A percentile compares a stretch with the other conserved stretches of the same genome.
Evolutionary conservation across 2,113 vertebrate genomes (phyloP).

Genomic region (Limnothrissa miodon): DNA sequence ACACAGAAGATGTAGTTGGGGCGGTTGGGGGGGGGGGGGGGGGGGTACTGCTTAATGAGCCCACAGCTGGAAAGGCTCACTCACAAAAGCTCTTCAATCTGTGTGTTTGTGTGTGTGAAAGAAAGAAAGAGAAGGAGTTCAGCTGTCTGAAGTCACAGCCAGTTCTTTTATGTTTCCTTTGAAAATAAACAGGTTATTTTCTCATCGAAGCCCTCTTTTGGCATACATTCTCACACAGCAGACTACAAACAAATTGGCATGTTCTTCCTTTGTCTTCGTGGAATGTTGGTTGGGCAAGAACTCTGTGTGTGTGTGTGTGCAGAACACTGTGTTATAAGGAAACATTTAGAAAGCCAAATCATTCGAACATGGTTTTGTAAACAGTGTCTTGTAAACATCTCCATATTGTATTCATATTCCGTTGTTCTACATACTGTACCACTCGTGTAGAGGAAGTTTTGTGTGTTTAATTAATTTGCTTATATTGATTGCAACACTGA

Average conservation of each 20-base stretch:
- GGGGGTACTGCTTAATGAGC: neutral
- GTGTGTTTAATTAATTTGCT: neutral
- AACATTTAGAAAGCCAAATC: neutral
- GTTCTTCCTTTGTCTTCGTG: neutral
- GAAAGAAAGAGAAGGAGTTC: neutral
- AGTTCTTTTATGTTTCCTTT: neutral
- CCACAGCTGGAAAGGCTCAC: conserved; percentile 41
- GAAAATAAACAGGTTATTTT: conserved; percentile 26
- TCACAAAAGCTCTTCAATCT: conserved; percentile 47
- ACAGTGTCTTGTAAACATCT: neutral
- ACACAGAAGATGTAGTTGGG: neutral
- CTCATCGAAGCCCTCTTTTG: neutral
- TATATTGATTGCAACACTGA: too few species aligned
- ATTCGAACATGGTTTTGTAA: neutral
- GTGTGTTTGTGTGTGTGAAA: neutral
- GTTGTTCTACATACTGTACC: neutral
- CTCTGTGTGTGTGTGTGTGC: neutral
- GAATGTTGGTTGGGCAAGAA: neutral
- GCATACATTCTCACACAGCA: neutral
- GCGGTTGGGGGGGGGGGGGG: neutral
- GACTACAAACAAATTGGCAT: conserved; percentile 27
- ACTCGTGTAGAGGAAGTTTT: neutral
- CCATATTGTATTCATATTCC: neutral
- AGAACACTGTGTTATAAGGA: neutral
- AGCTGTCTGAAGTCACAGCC: neutral